Evolutionary conservation across 2,113 vertebrate genomes (phyloP), one percentile per base, ranked within the genome.

Genomic region (Heloderma charlesbogerti): DNA sequence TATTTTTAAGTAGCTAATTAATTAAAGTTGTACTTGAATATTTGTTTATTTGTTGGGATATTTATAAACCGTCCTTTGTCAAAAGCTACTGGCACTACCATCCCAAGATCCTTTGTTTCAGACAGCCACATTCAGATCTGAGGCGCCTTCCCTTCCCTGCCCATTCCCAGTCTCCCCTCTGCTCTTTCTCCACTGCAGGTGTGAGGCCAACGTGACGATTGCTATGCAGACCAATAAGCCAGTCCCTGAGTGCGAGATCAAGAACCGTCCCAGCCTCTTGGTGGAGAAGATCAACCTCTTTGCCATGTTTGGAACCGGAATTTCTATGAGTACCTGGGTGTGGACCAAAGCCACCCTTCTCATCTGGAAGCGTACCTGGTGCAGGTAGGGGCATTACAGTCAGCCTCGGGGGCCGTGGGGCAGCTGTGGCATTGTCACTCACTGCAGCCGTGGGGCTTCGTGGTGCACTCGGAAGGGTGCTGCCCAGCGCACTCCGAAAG

Each of bases 231-330:
- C 98, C 96, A 99, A 99, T 96, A 99, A 99, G 93, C 98, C 99
- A 1, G 98, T 99, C 96, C 99, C 99, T 0, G 98, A 99, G 31
- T 99, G 99, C 34, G 98, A 97, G 96, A 99, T 99, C 95, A 99
- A 99, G 97, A 99, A 99, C 97, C 98, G 98, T 4, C 99, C 99
- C 0, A 99, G 98, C 89, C 97, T 99, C 0, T 96, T 99, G 96
- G 99, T 99, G 96, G 99, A 99, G 97, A 99, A 99, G 97, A 99
- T 99, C 95, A 99, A 99, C 94, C 98, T 99, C 85, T 99, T 99
- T n/a, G 99, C 99, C 94, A 99, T 99, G 99, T 99, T 99, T 13
- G 99, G 99, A 85, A 99, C 99, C 0, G 99, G 99, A 25, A 98
- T 99, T 54, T 98, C 98, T 92, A 99, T 99, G 99, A 99, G 99